These are phyloP conservation scores for Ganaspis sp. DNA, from an alignment of 1,140 invertebrate species.

Conservation along the genomic window DNA sequence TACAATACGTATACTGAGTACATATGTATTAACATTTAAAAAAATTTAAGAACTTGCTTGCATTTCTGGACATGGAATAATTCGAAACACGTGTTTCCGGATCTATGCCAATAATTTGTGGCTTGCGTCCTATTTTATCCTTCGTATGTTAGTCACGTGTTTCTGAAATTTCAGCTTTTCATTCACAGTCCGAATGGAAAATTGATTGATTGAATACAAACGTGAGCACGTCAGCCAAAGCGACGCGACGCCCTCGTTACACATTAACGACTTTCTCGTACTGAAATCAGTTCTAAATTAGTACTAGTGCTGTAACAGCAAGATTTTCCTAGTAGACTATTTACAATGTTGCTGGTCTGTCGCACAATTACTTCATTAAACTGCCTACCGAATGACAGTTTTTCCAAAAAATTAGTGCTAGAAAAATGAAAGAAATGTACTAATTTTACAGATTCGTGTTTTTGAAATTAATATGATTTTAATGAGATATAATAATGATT, in stretches of 20 bases:
- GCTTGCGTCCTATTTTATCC: not conserved
- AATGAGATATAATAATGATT: no score
- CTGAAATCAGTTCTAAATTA: constrained; percentile 12
- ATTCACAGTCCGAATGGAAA: constrained; percentile 1
- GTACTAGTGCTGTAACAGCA: not conserved
- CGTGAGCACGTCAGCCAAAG: constrained; percentile 14
- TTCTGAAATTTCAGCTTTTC: not conserved
- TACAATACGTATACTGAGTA: no score
- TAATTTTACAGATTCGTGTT: no score
- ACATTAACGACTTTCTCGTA: not conserved
- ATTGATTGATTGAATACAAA: constrained; percentile 25
- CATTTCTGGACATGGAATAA: not conserved
- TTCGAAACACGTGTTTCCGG: constrained; percentile 6
- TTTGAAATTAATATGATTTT: no score
- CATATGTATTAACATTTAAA: no score
- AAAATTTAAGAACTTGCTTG: no score
- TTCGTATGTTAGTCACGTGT: not conserved
- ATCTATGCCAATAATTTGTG: constrained; percentile 17
- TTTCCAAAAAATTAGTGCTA: not conserved
- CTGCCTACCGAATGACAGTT: no score
- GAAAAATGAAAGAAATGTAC: no score
- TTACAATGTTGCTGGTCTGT: not conserved
- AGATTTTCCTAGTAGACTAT: not conserved
- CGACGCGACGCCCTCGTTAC: constrained; percentile 13
- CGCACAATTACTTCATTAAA: not conserved